A percentile compares a stretch with the other conserved stretches of the same genome.
These are phyloP conservation scores for Tuberolachnus salignus DNA, from an alignment of 2,888 invertebrate genomes.

Conservation along the genomic window DNA sequence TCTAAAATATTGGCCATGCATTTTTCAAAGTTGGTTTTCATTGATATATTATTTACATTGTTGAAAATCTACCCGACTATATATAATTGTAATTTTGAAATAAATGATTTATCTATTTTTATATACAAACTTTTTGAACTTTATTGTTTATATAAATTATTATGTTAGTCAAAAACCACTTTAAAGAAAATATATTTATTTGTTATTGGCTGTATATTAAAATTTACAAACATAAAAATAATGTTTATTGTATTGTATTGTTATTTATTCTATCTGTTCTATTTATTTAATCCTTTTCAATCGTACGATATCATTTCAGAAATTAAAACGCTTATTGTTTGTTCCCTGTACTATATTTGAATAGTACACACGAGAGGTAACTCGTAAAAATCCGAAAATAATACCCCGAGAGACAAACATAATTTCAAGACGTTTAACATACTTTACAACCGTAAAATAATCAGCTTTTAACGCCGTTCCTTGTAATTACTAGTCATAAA, in stretches of 20 bases:
- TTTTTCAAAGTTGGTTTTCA: constrained; percentile 1
- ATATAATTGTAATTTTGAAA: not conserved
- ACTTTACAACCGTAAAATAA: no score
- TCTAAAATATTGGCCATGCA: constrained; percentile 9
- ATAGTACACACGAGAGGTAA: no score
- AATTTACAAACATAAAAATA: constrained; percentile 10
- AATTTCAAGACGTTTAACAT: no score
- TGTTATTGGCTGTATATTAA: not conserved
- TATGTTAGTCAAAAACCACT: not conserved
- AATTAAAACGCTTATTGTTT: no score
- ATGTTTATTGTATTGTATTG: not conserved
- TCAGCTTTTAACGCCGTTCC: no score
- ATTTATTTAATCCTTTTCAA: no score
- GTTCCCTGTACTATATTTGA: no score
- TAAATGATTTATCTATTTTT: not conserved
- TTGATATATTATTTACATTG: not conserved
- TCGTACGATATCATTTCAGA: no score
- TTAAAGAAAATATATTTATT: not conserved
- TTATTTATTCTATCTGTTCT: constrained; percentile 8
- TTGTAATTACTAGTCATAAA: no score
- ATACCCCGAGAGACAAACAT: no score
- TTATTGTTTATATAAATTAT: not conserved
- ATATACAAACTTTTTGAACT: not conserved
- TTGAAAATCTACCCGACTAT: not conserved
- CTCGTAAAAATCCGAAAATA: no score